Base-by-base conservation (phyloP, 2,113 vertebrate genomes). In the Rhineura floridana region DNA sequence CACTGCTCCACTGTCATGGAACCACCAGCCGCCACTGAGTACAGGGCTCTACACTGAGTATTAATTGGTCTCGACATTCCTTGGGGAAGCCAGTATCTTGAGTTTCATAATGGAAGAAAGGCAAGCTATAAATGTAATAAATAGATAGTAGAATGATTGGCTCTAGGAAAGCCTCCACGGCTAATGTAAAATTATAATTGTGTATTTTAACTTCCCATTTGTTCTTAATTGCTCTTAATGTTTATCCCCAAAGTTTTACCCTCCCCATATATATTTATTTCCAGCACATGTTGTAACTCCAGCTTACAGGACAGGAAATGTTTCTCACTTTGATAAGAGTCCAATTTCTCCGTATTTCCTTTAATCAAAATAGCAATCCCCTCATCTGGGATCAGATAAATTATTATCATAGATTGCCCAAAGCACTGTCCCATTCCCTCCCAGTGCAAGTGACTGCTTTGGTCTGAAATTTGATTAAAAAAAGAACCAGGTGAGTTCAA, bases 291-390 rank as follows among this genome's bases (percentile, higher is more conserved):
- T 91, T 82, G 65, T 69, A 87, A 52, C 75, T 91, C 91, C 46
- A 79, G 30, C 30, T 78, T 67, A 89, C 83, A 44, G 46, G 75
- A 23, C 73, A 90, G 94, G 91, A 95, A 95, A 87, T 30, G 1
- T 65, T 81, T 30, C 48, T 42, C 65, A 84, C 81, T 92, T 93
- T 91, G 87, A 91, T 91, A 90, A 42, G 72, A 82, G 50, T 25
- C 89, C 55, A 55, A 75, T 94, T 88, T 91, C 59, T 89, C 72
- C 89, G 87, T 83, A 33, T 90, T 91, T 93, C 90, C 87, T 75
- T 88, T 90, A 91, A 84, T 84, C 83, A 77, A 25, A 87, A 52
- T 91, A 85, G 86, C 42, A 55, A 39, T n/a, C 19, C 69, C 39
- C 28, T 82, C 46, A 72, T 48, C 83, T 44, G 52, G 89, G 82